phyloP scores from a whole-genome alignment of 2,888 invertebrate species.

The Zele albiditarsus region DNA sequence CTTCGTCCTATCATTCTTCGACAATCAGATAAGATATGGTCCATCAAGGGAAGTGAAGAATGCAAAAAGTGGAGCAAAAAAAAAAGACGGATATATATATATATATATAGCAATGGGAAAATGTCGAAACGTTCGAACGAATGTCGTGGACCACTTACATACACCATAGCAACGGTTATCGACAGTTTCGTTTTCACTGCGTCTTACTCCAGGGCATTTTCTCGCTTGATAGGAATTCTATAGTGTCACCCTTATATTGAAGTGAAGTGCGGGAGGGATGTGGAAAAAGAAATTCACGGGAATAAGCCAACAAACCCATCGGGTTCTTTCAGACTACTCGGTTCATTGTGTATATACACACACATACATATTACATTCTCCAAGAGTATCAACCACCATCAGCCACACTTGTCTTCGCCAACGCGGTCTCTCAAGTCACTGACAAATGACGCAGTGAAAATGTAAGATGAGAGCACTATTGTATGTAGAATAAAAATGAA shows the following conservation, averaged over 20 bases:
- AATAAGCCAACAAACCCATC: not conserved
- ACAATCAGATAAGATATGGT: too few species aligned
- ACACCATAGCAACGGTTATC: slow-evolving; percentile 24
- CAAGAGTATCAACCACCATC: not conserved
- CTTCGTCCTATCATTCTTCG: not conserved
- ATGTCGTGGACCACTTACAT: not conserved
- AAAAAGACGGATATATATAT: not conserved
- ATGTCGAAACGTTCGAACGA: slow-evolving; percentile 19
- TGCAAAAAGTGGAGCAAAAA: not conserved
- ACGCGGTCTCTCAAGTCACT: slow-evolving; percentile 17
- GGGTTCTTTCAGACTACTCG: not conserved
- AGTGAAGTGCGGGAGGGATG: not conserved
- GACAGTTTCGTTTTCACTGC: slow-evolving; percentile 30
- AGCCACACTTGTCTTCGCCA: slow-evolving; percentile 10
- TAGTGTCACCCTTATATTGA: not conserved
- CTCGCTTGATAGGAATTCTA: slow-evolving; percentile 23
- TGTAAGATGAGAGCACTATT: slow-evolving; percentile 13
- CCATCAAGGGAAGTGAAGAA: not conserved
- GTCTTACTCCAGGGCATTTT: slow-evolving; percentile 20
- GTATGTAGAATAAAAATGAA: not conserved
- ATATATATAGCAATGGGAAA: not conserved
- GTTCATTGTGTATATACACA: slow-evolving; percentile 1
- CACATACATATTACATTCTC: not conserved
- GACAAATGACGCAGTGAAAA: slow-evolving; percentile 31
- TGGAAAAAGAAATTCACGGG: not conserved